These are phyloP conservation scores for Leucophenga maculata DNA, from an alignment of 2,888 invertebrate species.

Conservation along the genomic window DNA sequence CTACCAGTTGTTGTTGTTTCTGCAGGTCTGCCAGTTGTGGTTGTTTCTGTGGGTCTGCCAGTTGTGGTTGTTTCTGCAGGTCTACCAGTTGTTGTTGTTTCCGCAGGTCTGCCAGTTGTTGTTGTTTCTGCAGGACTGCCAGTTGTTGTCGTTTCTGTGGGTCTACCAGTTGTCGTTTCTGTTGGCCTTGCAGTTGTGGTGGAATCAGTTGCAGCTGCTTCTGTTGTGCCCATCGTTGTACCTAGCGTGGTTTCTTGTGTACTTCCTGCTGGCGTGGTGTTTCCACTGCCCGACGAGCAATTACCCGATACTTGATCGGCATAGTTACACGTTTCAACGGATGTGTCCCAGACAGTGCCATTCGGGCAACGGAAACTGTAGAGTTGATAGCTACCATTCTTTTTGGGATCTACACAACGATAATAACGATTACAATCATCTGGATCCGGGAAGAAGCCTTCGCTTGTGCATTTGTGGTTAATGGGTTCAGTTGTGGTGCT, in stretches of 20 bases:
- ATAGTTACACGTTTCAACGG: slow-evolving; percentile 74
- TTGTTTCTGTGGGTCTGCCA: slow-evolving; percentile 30
- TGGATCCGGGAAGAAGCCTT: slow-evolving; percentile 73
- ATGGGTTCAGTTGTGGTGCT: slow-evolving; percentile 50
- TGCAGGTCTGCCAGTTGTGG: slow-evolving; percentile 30
- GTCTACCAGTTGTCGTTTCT: slow-evolving; percentile 42
- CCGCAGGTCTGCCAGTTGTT: slow-evolving; percentile 13
- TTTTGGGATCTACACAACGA: slow-evolving; percentile 72
- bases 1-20: slow-evolving; percentile 29
- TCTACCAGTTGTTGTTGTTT: slow-evolving; percentile 39
- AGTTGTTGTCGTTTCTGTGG: slow-evolving; percentile 35
- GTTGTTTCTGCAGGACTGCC: slow-evolving; percentile 33
- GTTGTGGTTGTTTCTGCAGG: slow-evolving; percentile 14
- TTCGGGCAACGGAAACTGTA: slow-evolving; percentile 75
- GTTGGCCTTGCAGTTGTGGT: slow-evolving; percentile 38
- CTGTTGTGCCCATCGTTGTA: slow-evolving; percentile 25
- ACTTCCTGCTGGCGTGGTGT: slow-evolving; percentile 23
- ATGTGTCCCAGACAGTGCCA: slow-evolving; percentile 77
- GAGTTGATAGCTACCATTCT: slow-evolving; percentile 71
- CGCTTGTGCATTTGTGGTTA: slow-evolving; percentile 66
- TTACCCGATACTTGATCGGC: slow-evolving; percentile 65
- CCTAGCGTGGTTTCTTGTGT: slow-evolving; percentile 42
- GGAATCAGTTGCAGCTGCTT: slow-evolving; percentile 33
- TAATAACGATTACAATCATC: slow-evolving; percentile 76
- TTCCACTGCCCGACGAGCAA: slow-evolving; percentile 58